These are phyloP conservation scores for Erythrocebus patas DNA, from an alignment of 2,113 vertebrate genomes.

Conservation along the genomic window DNA sequence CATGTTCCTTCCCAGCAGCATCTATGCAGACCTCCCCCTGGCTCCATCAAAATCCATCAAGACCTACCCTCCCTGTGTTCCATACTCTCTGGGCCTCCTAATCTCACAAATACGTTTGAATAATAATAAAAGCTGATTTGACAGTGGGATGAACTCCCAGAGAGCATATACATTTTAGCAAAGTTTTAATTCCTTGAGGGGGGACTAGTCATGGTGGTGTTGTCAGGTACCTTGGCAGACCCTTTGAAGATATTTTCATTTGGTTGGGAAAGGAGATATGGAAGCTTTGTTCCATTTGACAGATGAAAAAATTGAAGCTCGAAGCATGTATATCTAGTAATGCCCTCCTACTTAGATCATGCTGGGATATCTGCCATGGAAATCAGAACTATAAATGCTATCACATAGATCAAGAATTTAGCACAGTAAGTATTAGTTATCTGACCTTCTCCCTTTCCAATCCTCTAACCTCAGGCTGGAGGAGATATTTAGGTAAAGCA, in stretches of 20 bases:
- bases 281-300: neutral
- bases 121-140: neutral
- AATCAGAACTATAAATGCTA: neutral
- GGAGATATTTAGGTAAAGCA: neutral
- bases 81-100: neutral
- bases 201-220: fast-evolving
- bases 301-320: neutral
- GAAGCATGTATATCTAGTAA: neutral
- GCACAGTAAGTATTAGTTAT: neutral
- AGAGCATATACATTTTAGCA: neutral
- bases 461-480: neutral
- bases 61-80: too few relatives aligned
- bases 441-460: neutral
- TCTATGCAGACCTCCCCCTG: neutral
- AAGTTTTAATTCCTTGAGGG: neutral
- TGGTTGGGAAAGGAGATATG: neutral
- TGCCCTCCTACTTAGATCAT: neutral
- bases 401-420: neutral
- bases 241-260: neutral
- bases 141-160: neutral
- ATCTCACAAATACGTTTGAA: neutral
- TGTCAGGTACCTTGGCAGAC: neutral
- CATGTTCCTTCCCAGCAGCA: fast-evolving
- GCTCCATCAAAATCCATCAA: neutral
- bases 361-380: neutral